Evolutionary conservation across 2,888 invertebrate species (phyloP), one percentile per base, ranked within the genome.

Genomic region (Athripsodes cinereus): DNA sequence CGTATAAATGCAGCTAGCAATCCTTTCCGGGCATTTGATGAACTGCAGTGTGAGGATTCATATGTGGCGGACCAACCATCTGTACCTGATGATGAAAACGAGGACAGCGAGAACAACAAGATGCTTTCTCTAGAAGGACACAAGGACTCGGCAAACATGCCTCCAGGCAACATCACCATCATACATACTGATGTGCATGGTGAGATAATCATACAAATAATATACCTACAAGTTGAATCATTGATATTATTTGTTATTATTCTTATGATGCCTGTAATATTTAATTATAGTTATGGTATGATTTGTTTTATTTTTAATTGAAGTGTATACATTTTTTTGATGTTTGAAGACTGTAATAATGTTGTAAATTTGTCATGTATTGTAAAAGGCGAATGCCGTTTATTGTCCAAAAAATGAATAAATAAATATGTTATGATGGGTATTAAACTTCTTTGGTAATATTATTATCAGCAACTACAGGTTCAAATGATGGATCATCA

Each of bases 1-100:
- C 80, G 88, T 67, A 74, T 83, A 35, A 79, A 84, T 65, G 86
- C 86, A 1, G 84, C 82, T 65, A 80, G 80, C 20, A 82, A 83
- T 65, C 68, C 79, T 54, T 84, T 84, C 67, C 82, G 82, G 31
- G 84, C 82, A 1, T 84, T 84, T 65, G 83, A 83, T 66, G 82
- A 84, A 31, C 78, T 80, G 51, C 68, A 71, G 19, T 70, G 70
- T 26, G 81, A 81, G 55, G 72, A 72, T 63, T 70, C 71, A 1
- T 72, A 70, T 50, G 58, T 71, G 19, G 70, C 69, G 19, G 68
- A 74, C 55, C 62, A 55, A 57, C 62, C 61, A 60, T 61, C 55
- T 20, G 63, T 52, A 49, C 58, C 10, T 59, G 63, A 62, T 51
- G 63, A 61, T 53, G 55, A 53, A 6, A 56, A 56, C 44, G 53